Conservation (phyloP, 1,140 invertebrate species). For the Zeugodacus cucurbitae region DNA sequence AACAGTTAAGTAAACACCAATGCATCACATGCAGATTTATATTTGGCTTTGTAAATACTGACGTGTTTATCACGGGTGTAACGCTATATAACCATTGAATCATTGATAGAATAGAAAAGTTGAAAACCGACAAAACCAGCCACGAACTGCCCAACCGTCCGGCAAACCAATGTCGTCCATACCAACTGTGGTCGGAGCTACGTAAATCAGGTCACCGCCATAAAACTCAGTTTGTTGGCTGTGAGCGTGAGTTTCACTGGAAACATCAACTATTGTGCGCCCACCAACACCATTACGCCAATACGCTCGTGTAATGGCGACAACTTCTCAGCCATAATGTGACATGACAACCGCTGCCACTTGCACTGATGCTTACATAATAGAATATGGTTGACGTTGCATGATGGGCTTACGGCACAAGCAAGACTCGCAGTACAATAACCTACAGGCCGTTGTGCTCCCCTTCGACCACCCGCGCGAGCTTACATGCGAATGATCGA, state of each 20-base stretch:
- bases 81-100: background rate
- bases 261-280: background rate
- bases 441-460: background rate
- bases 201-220: slow-evolving; percentile 7
- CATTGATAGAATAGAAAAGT: background rate
- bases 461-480: background rate
- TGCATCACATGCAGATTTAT: too few species aligned
- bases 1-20: too few species aligned
- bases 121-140: background rate
- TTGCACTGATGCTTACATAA: slow-evolving; percentile 6
- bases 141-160: background rate
- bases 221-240: background rate
- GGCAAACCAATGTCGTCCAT: background rate
- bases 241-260: background rate
- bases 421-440: background rate
- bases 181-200: background rate
- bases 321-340: background rate
- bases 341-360: background rate
- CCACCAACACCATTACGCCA: background rate
- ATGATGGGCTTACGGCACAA: background rate
- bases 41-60: too few species aligned
- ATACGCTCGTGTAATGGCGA: background rate
- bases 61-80: background rate
- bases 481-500: background rate
- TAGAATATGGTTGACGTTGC: background rate